Percentiles rank a stretch among this genome's conserved stretches.
Conservation (phyloP, 1,140 invertebrate species). For the Alviniconcha marisindica region DNA sequence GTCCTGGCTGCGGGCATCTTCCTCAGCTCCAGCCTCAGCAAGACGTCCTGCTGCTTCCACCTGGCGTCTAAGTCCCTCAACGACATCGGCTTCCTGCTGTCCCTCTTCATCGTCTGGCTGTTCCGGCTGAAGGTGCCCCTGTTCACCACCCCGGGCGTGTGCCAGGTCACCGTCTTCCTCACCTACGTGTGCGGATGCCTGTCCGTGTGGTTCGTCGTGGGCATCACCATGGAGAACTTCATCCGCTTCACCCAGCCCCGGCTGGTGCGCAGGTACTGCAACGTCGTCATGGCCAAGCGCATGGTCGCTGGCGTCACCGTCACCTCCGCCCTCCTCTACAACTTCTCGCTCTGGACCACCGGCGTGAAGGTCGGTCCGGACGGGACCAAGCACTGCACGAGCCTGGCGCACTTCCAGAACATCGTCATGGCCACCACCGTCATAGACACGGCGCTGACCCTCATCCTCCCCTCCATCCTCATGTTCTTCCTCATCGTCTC, state of each 20-base stretch:
- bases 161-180: conserved; percentile 68
- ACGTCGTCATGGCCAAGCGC: conserved; percentile 58
- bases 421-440: conserved; percentile 41
- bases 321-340: conserved; percentile 56
- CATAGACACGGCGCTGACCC: conserved; percentile 47
- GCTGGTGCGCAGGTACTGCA: conserved; percentile 64
- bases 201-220: conserved; percentile 73
- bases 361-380: not conserved
- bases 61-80: conserved; percentile 53
- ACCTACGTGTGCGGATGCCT: conserved; percentile 70
- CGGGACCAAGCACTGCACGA: conserved; percentile 28
- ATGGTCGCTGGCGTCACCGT: conserved; percentile 52
- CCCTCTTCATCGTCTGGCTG: conserved; percentile 76
- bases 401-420: conserved; percentile 3
- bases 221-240: conserved; percentile 62
- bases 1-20: conserved; percentile 50
- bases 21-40: conserved; percentile 43
- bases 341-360: conserved; percentile 41
- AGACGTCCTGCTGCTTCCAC: conserved; percentile 55
- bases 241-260: conserved; percentile 70
- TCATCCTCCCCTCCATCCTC: conserved; percentile 42
- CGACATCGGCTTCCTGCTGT: conserved; percentile 59
- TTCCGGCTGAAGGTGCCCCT: conserved; percentile 76
- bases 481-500: conserved; percentile 39
- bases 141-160: conserved; percentile 58